These are phyloP conservation scores for Collichthys lucidus DNA, from an alignment of 2,113 vertebrate genomes.

Conservation along the genomic window DNA sequence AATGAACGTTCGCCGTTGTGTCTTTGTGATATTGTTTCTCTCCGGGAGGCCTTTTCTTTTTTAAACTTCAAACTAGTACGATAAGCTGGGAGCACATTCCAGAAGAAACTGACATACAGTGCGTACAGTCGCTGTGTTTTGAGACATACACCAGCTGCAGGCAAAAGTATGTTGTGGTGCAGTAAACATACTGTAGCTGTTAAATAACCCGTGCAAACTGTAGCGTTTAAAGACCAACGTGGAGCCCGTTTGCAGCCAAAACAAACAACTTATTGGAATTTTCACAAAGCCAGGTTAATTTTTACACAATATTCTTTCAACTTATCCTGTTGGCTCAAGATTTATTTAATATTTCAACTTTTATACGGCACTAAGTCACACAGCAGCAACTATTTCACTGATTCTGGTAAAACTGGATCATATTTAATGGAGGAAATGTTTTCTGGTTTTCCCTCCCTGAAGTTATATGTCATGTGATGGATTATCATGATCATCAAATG, in stretches of 20 bases:
- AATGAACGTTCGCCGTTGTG: background rate
- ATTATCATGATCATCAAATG: background rate
- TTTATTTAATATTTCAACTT: too few species aligned
- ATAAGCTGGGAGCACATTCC: background rate
- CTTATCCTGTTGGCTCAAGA: background rate
- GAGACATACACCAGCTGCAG: background rate
- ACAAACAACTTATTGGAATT: background rate
- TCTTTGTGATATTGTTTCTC: background rate
- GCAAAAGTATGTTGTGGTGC: background rate
- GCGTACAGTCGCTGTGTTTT: background rate
- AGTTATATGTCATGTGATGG: background rate
- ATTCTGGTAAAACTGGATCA: too few species aligned
- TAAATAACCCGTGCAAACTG: background rate
- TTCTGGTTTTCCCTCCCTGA: too few species aligned
- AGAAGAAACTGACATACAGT: conserved; percentile 7
- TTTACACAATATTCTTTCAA: background rate
- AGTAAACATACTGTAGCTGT: background rate
- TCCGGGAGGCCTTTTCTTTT: too few species aligned
- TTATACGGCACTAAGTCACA: too few species aligned
- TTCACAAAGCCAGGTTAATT: background rate
- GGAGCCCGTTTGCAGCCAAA: background rate
- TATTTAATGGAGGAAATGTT: too few species aligned
- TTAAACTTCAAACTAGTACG: background rate
- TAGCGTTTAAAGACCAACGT: background rate
- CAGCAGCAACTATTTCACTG: too few species aligned